Base-by-base conservation (phyloP, 1,140 invertebrate species). In the Epicauta chinensis region DNA sequence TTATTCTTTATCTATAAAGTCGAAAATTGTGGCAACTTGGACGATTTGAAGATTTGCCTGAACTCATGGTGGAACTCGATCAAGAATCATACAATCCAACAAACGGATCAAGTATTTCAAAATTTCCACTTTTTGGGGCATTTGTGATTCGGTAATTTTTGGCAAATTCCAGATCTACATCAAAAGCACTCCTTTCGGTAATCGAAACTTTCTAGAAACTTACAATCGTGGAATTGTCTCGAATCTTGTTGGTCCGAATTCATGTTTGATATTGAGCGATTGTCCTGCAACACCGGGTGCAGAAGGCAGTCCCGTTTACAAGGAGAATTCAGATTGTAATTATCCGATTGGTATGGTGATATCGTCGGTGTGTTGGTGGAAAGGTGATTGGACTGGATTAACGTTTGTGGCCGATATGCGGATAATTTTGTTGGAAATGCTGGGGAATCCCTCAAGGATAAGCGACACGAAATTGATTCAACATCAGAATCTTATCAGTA, bases 381-480 rank as follows among this genome's bases (percentile, higher is more conserved):
- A 73, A 11, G 75, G 76, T 7, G 81, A 81, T 67, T 77, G 77
- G 76, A 75, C 81, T 55, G 77, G 79, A 55, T 76, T 80, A 55
- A 79, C 80, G 10, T 71, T 82, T 50, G 47, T 58, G 14, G 52
- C 41, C 10, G 53, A 58, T 39, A 38, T 58, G 1, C 39, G 53
- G 10, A 16, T 52, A 37, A 44, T 58, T 48, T 16, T 56, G 3
- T 40, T 11, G 16, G 17, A 52, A 41, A 6, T 56, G 12, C 5
- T 56, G 7, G 30, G 31, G 43, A 30, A 17, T 29, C 23, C 31
- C 30, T 23, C 16, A 13, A 15, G 36, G 29, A 38, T 16, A n/a
- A 16, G 7, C 23, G 23, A 10, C 1, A 11, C 31, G 13, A 45
- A 16, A 45, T 12, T 4, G 15, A 52, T 3, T 35, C 7, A 10